Base-by-base conservation (phyloP, 1,140 invertebrate genomes). In the Cepaea nemoralis region DNA sequence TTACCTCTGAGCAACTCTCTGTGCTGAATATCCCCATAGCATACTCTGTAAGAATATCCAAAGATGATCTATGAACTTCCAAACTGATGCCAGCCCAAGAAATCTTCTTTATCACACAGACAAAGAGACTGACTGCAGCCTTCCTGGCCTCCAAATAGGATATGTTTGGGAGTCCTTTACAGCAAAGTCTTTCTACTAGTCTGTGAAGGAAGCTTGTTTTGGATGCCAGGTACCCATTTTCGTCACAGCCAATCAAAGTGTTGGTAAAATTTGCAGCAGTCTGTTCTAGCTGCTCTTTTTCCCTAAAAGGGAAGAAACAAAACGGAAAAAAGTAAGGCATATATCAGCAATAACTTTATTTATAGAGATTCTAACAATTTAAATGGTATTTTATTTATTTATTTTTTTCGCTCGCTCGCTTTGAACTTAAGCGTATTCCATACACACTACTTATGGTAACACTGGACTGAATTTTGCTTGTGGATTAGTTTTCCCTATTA, bases 1-100 rank as follows among this genome's bases (percentile, higher is more conserved):
- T 75, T 75, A 75, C 73, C 31, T 75, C 73, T 48, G 45, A 48
- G 45, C 45, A 35, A 0, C 40, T 33, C 31, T 48, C 42, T 19
- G 45, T 33, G 39, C 45, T n/a, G 50, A 75, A 2, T 19, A 75
- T 42, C 27, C 31, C 19, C 73, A 75, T 75, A 6, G n/a, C 40
- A 48, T 75, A n/a, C 27, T 24, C 1, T 50, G 45, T 50, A 48
- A 75, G 45, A 42, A 12, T 75, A 33, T 63, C 31, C 39, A 77
- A 27, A 5, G 39, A 12, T n/a, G 35, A n/a, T n/a, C 42, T 63
- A 24, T 59, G 8, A 1, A 77, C 35, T 42, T 59, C 50, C 16
- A 22, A 35, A 1, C 22, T 37, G 6, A 37, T 24, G 24, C 63
- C 50, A 8, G 42, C 39, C 14, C 24, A 27, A 5, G 71, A 33